Conservation (phyloP, 2,113 vertebrate genomes). For the Microtus montanus region DNA sequence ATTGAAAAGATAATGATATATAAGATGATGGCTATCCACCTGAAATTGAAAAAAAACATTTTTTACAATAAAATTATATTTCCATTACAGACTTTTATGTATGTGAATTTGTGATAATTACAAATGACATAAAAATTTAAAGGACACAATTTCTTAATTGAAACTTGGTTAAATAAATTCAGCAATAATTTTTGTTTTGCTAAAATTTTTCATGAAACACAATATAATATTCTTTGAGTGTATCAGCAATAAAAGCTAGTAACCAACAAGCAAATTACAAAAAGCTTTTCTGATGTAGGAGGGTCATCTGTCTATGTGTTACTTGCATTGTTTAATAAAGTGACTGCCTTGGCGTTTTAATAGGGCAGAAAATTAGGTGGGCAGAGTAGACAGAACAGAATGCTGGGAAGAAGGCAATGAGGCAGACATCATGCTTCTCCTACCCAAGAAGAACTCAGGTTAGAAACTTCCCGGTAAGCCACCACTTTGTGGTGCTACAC, state of each 20-base stretch:
- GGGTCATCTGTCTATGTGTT: too few species aligned
- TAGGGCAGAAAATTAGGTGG: too few species aligned
- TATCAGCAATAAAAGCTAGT: neutral
- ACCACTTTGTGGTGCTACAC: too few species aligned
- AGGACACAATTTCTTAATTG: neutral
- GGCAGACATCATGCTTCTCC: too few species aligned
- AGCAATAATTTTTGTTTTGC: neutral
- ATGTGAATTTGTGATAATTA: neutral
- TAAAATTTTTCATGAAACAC: constrained; percentile 2
- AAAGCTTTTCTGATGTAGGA: neutral
- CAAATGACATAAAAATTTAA: neutral
- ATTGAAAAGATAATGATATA: neutral
- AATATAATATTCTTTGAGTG: neutral
- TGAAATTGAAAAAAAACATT: neutral
- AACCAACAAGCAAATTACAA: neutral
- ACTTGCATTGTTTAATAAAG: too few species aligned
- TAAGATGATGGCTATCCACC: neutral
- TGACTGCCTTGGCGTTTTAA: too few species aligned
- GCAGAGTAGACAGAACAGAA: too few species aligned
- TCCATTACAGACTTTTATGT: neutral
- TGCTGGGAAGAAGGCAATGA: too few species aligned
- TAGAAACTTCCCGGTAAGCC: too few species aligned
- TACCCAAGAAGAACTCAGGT: too few species aligned
- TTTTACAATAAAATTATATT: constrained; percentile 8
- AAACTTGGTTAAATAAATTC: neutral